Evolutionary conservation across 2,797 vertebrate genomes (phyloP), one percentile per base, ranked within the genome.

Genomic region (Anguilla anguilla): DNA sequence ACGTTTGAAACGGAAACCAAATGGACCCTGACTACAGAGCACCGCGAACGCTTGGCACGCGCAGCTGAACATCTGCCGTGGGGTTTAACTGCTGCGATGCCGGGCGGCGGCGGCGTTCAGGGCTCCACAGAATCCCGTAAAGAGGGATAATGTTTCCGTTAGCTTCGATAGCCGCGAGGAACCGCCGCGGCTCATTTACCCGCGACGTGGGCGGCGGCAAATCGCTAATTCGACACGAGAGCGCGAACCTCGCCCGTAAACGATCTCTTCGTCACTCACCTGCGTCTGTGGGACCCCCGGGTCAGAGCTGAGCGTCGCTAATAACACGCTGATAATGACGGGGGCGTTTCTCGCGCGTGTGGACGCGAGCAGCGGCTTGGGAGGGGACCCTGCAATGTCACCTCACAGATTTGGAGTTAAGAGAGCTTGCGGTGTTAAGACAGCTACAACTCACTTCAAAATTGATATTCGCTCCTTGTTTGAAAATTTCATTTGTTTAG

Each of bases 171-270:
- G 88, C 88, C 88, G 86, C 83, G 57, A 22, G 35, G 82, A 72
- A 83, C 88, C 88, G 90, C 88, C 83, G 89, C 88, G 87, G 90
- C 84, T 86, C 51, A 53, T 72, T 15, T 84, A 86, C 49, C 19
- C 6, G 19, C 43, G 77, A 59, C 13, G 61, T 3, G 61, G 61
- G 4, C 17, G n/a, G 22, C 19, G 13, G 3, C n/a, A 7, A 9
- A n/a, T 15, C 28, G 28, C 72, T 39, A 35, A 77, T 77, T 35
- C 1, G 15, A 15, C 35, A 5, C 4, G 13, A 1, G 74, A 46
- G 74, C 19, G 15, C 19, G 74, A 79, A 39, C 39, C 35, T 11
- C 35, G 11, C 74, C 35, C 39, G 19, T 46, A 79, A 46, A 46
- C 46, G 9, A 77, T 77, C 72, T 22, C 28, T 4, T 85, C 46